Base-by-base conservation (phyloP, 2,888 invertebrate species). In the Xanthia icteritia region DNA sequence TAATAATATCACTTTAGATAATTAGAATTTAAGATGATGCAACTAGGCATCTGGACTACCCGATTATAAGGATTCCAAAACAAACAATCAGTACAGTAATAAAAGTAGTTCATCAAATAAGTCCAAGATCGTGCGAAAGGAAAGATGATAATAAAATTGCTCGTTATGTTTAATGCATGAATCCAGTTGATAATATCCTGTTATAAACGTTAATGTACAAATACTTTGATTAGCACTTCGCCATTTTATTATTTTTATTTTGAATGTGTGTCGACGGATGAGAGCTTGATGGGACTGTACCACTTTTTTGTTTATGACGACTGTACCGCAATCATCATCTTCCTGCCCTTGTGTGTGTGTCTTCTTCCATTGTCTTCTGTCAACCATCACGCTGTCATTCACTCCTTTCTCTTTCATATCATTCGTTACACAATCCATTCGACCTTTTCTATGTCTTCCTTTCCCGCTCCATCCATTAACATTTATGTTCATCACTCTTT, bases 181-280 rank as follows among this genome's bases (percentile, higher is more conserved):
- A 77, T 63, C 17, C 31, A 67, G 31, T 77, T 73, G 73, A 66
- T 23, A 31, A 65, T 71, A 67, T 86, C 87, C 87, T 72, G 80
- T 61, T 54, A 67, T 84, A 72, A 87, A 84, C 17, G 15, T 65
- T 82, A 61, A 72, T 83, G 81, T 60, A 51, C 36, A 70, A 76
- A 63, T 79, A 84, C 77, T 63, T 64, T 65, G 51, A 60, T 83
- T 76, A 74, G 81, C 86, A 84, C 73, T 84, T 73, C 11, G 67
- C 39, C 6, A 39, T 63, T 75, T 82, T 73, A 78, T 84, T 74
- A 79, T 60, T 70, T 68, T 72, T 64, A 69, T 73, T 17, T 31
- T 56, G 45, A 58, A 71, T 76, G 68, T 80, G 66, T 81, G 67
- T 74, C 36, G 31, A 54, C 72, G 77, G 69, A 72, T 64, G 63